Percentiles rank a stretch among this genome's conserved stretches.
phyloP scores from a whole-genome alignment of 2,797 vertebrate species.

The Sandelia bainsii region DNA sequence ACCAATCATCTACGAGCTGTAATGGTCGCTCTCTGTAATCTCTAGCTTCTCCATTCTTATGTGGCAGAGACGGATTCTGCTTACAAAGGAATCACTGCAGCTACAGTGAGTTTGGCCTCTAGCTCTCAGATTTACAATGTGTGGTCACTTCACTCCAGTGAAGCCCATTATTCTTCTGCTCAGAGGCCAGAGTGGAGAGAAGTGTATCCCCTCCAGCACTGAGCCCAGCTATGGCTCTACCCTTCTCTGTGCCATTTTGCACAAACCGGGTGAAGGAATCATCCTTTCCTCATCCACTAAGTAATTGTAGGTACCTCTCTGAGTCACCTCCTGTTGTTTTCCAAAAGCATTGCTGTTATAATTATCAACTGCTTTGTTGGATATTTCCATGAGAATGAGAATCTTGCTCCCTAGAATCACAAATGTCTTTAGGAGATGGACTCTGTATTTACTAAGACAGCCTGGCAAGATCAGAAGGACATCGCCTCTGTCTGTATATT shows the following conservation, averaged over 20 bases:
- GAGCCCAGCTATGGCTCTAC: constrained; percentile 28
- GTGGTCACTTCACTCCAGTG: constrained; percentile 74
- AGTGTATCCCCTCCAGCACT: constrained; percentile 52
- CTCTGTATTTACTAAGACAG: constrained; percentile 43
- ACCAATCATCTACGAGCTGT: constrained; percentile 54
- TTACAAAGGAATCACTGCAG: constrained; percentile 69
- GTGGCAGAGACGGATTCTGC: constrained; percentile 61
- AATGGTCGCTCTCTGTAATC: constrained; percentile 53
- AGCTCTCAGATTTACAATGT: constrained; percentile 70
- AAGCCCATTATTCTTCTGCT: constrained; percentile 73
- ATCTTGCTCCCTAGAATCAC: neutral
- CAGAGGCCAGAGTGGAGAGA: constrained; percentile 46
- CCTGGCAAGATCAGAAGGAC: constrained; percentile 62
- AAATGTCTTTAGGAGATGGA: constrained; percentile 32
- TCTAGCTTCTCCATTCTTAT: constrained; percentile 45
- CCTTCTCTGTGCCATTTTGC: constrained; percentile 34
- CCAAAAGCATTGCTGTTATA: constrained; percentile 32
- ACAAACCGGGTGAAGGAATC: constrained; percentile 33
- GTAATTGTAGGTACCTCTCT: constrained; percentile 38
- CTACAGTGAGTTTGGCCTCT: constrained; percentile 73
- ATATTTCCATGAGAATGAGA: constrained; percentile 1
- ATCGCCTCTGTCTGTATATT: constrained; percentile 56
- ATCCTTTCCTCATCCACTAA: constrained; percentile 10
- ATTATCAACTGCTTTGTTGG: constrained; percentile 26
- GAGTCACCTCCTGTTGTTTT: constrained; percentile 30